phyloP scores from a whole-genome alignment of 2,888 invertebrate species.

The Temnothorax unifasciatus region DNA sequence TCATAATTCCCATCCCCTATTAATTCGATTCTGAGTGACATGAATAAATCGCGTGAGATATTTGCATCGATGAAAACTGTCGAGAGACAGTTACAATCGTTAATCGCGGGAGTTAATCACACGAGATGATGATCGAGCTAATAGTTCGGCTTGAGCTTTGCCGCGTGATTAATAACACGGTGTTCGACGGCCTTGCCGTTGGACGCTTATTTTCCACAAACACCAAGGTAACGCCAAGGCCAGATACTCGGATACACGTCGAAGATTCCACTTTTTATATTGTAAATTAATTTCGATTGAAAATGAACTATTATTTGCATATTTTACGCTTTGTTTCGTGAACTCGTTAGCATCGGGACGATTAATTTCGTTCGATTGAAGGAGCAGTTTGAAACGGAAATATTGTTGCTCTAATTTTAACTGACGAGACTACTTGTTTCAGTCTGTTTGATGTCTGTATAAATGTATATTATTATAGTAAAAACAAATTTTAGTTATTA shows the following conservation, averaged over 20 bases:
- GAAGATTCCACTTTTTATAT: not conserved
- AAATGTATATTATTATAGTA: not conserved
- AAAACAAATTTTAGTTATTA: not conserved
- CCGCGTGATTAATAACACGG: not conserved
- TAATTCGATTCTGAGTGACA: not conserved
- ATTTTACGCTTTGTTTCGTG: not conserved
- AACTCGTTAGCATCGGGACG: not conserved
- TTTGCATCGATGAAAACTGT: not conserved
- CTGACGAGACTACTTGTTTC: not conserved
- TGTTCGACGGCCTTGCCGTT: not conserved
- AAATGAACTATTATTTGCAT: not conserved
- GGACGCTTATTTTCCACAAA: not conserved
- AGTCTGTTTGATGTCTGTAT: not conserved
- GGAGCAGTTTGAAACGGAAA: not conserved
- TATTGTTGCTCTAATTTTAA: not conserved
- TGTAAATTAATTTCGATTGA: constrained; percentile 9
- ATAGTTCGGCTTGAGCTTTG: not conserved
- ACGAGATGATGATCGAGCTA: not conserved
- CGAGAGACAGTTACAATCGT: not conserved
- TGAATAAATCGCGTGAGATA: not conserved
- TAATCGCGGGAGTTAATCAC: not conserved
- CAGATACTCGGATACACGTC: not conserved
- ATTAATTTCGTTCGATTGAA: not conserved
- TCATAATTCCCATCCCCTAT: not conserved
- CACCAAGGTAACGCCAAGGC: not conserved